Conservation (phyloP, 2,888 invertebrate genomes). For the Globia sparganii region DNA sequence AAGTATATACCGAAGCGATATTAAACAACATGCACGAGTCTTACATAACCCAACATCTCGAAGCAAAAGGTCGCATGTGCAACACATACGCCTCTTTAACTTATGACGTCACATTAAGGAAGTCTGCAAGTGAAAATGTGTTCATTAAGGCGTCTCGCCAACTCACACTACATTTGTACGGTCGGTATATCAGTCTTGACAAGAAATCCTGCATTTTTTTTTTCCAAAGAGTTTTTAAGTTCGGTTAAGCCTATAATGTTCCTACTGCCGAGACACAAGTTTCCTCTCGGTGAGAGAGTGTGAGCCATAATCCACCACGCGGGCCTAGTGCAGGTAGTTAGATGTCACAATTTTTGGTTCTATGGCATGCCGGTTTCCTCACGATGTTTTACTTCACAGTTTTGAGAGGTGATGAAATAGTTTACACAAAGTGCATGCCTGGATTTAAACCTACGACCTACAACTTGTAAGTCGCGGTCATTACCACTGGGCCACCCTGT, state of each 20-base stretch:
- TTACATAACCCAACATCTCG: background rate
- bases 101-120: slow-evolving; percentile 19
- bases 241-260: background rate
- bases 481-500: no score
- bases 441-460: background rate
- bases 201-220: background rate
- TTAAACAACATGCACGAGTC: background rate
- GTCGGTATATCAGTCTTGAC: background rate
- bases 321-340: background rate
- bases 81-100: slow-evolving; percentile 10
- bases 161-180: slow-evolving; percentile 22
- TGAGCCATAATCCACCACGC: background rate
- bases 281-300: background rate
- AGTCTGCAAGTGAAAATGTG: slow-evolving; percentile 44
- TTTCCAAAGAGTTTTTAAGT: background rate
- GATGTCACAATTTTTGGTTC: background rate
- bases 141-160: slow-evolving; percentile 43
- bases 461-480: background rate
- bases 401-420: background rate
- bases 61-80: slow-evolving; percentile 1
- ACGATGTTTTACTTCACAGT: background rate
- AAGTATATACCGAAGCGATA: background rate
- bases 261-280: background rate
- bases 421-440: background rate
- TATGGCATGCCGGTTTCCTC: background rate